Conservation (phyloP, 1,140 invertebrate genomes). For the Macrotrachela quadricornifera region DNA sequence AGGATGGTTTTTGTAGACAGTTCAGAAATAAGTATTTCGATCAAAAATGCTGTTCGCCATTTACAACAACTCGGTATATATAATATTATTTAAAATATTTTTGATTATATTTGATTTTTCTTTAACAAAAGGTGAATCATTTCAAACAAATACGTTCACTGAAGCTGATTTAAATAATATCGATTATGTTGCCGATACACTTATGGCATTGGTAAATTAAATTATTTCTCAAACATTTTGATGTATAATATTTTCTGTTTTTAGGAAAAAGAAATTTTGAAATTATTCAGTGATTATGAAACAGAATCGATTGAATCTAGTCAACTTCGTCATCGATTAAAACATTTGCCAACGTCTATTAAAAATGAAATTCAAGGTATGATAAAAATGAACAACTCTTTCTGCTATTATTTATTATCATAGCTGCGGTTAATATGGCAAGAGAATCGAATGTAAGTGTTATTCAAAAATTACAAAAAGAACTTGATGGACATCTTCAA, state of each 20-base stretch:
- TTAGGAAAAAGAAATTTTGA: conserved; percentile 17
- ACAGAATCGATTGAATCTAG: conserved; percentile 25
- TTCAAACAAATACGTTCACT: conserved; percentile 13
- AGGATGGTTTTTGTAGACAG: no score
- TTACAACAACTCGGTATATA: no score
- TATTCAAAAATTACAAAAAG: conserved; percentile 13
- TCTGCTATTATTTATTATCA: neutral
- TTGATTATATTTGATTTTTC: no score
- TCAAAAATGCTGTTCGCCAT: no score
- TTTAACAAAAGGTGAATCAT: no score
- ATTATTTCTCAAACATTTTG: neutral
- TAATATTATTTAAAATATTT: no score
- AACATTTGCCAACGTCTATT: conserved; percentile 19
- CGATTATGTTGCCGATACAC: conserved; percentile 18
- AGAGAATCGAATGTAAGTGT: conserved; percentile 18
- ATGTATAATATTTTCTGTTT: conserved; percentile 6
- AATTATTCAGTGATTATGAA: conserved; percentile 20
- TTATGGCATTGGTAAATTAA: neutral
- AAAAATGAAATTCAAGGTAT: conserved; percentile 22
- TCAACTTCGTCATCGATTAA: conserved; percentile 19
- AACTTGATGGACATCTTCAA: conserved; percentile 15
- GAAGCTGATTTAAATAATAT: conserved; percentile 20
- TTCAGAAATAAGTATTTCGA: no score
- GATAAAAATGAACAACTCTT: neutral
- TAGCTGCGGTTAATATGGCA: conserved; percentile 21